phyloP scores from a whole-genome alignment of 1,140 invertebrate genomes.

The Anoplophora glabripennis region DNA sequence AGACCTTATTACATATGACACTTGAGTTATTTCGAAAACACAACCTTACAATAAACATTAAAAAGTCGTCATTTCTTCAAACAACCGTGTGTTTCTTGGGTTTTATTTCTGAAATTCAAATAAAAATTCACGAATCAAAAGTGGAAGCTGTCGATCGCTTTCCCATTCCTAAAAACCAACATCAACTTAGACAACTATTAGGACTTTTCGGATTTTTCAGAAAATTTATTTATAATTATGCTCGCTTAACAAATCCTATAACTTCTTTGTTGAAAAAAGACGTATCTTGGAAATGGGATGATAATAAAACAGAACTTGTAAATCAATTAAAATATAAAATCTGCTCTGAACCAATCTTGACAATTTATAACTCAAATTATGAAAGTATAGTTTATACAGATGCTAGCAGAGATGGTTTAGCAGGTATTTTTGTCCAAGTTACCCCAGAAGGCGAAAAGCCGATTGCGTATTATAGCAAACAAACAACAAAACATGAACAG shows the following conservation, averaged over 20 bases:
- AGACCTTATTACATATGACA: too few relatives aligned
- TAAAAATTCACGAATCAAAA: too few relatives aligned
- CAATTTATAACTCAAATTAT: neutral
- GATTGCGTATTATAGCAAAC: conserved; percentile 9
- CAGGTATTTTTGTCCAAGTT: conserved; percentile 3
- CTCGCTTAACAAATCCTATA: too few relatives aligned
- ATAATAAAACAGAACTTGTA: neutral
- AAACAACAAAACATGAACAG: conserved; percentile 7
- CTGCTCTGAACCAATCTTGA: neutral
- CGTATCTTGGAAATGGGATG: neutral
- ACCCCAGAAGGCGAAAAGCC: conserved; percentile 1
- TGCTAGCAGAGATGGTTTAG: conserved; percentile 6
- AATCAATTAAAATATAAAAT: neutral
- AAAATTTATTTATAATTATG: too few relatives aligned
- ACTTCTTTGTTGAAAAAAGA: too few relatives aligned
- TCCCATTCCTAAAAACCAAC: conserved; percentile 14
- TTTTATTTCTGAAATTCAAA: too few relatives aligned
- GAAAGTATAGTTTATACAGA: conserved; percentile 10
- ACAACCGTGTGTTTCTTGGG: too few relatives aligned
- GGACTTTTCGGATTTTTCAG: too few relatives aligned
- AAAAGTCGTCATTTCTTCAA: too few relatives aligned
- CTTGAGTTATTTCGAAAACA: too few relatives aligned
- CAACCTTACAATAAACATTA: too few relatives aligned
- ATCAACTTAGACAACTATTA: too few relatives aligned
- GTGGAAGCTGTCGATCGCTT: conserved; percentile 36